phyloP scores from a whole-genome alignment of 2,113 vertebrate species.

The Oncorhynchus mykiss region DNA sequence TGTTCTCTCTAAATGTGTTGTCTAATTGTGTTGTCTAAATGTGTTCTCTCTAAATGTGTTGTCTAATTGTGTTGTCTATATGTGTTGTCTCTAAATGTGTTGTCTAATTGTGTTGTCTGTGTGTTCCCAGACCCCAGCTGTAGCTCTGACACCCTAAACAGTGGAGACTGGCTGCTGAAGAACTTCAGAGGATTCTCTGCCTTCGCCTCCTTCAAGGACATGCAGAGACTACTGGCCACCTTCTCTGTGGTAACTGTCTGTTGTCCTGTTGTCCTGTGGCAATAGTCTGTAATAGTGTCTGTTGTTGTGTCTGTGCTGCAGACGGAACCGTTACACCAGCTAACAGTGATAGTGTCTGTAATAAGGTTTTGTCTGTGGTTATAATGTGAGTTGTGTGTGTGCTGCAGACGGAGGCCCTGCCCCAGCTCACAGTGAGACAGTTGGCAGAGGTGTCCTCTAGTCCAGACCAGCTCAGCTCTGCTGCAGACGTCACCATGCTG shows the following conservation, averaged over 20 bases:
- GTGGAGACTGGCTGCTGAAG: slow-evolving; percentile 62
- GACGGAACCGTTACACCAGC: too few relatives aligned
- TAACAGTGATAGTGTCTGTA: not conserved
- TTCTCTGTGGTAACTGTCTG: slow-evolving; percentile 54
- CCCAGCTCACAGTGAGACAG: slow-evolving; percentile 54
- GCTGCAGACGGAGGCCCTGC: slow-evolving; percentile 61
- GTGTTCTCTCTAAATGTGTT: too few relatives aligned
- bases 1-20: too few relatives aligned
- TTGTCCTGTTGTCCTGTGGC: not conserved
- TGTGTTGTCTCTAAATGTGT: not conserved
- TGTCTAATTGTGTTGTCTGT: not conserved
- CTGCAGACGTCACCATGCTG: slow-evolving; percentile 52
- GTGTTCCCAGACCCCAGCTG: slow-evolving; percentile 57
- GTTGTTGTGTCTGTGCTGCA: not conserved
- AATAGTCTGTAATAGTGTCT: not conserved
- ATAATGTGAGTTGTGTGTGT: slow-evolving; percentile 1
- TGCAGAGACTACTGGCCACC: slow-evolving; percentile 45
- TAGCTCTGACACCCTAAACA: slow-evolving; percentile 29
- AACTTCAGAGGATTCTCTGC: slow-evolving; percentile 65
- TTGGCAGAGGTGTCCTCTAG: slow-evolving; percentile 56
- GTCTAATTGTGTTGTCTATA: too few relatives aligned
- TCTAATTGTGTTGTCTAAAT: too few relatives aligned
- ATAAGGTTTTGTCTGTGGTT: not conserved
- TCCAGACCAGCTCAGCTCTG: slow-evolving; percentile 52
- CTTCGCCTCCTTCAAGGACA: slow-evolving; percentile 39